Conservation (phyloP, 2,888 invertebrate species). For the Aricia artaxerxes region DNA sequence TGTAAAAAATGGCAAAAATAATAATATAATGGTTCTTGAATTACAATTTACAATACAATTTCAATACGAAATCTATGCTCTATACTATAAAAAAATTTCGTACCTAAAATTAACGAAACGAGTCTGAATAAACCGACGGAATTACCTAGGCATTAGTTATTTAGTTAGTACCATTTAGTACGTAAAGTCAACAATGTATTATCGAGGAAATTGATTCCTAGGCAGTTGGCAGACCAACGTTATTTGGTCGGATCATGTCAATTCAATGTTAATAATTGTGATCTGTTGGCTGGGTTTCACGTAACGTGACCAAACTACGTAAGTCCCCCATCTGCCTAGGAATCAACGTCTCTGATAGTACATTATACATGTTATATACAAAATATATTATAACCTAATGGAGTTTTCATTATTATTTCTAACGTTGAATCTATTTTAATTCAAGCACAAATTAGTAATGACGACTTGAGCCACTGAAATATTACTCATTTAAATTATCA, state of each 20-base stretch:
- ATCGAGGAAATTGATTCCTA: too few species aligned
- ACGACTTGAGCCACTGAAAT: background rate
- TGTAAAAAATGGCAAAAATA: background rate
- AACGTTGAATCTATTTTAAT: background rate
- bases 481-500: background rate
- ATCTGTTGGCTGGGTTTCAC: too few species aligned
- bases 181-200: background rate
- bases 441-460: background rate
- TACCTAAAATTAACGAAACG: background rate
- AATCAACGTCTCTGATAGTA: too few species aligned
- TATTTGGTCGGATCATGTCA: too few species aligned
- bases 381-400: background rate
- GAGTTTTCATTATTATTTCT: background rate
- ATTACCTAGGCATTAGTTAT: background rate
- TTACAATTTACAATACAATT: background rate
- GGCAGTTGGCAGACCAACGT: too few species aligned
- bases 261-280: too few species aligned
- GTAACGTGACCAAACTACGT: too few species aligned
- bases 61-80: background rate
- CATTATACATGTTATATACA: background rate
- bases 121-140: background rate
- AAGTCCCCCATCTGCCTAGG: too few species aligned
- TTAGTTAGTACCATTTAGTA: background rate
- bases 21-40: background rate
- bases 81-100: background rate